phyloP scores from a whole-genome alignment of 2,888 invertebrate species.

The Cryptus armator region DNA sequence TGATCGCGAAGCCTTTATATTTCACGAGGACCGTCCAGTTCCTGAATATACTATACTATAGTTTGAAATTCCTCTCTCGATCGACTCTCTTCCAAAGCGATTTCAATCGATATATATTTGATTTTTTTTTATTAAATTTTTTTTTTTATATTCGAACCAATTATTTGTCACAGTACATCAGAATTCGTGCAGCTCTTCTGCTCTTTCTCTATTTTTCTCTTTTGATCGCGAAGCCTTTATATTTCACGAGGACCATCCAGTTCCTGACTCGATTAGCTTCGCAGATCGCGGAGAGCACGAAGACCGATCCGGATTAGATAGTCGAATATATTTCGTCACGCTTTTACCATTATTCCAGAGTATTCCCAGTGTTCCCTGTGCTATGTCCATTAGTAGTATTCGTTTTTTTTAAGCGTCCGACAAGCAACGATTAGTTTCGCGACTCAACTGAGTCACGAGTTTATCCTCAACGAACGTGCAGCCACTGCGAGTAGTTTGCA shows the following conservation, averaged over 20 bases:
- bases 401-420: slow-evolving; percentile 1
- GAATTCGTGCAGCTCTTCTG: not conserved
- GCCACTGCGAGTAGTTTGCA: no score
- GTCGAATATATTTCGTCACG: slow-evolving; percentile 51
- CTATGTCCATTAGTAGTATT: not conserved
- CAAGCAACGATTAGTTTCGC: not conserved
- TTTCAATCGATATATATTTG: slow-evolving; percentile 4
- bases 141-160: not conserved
- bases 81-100: slow-evolving; percentile 14
- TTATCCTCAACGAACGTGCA: not conserved
- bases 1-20: slow-evolving; percentile 36
- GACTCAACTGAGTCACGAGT: not conserved
- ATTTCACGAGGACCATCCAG: slow-evolving; percentile 34
- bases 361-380: not conserved
- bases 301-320: slow-evolving; percentile 57
- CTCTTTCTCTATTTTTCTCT: not conserved
- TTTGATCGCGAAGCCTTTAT: slow-evolving; percentile 33
- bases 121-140: not conserved
- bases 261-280: slow-evolving; percentile 50
- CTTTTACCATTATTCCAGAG: not conserved
- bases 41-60: slow-evolving; percentile 42
- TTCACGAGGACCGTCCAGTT: slow-evolving; percentile 37
- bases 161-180: not conserved
- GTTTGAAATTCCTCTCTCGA: slow-evolving; percentile 45
- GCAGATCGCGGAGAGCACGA: slow-evolving; percentile 41